Base-by-base conservation (phyloP, 1,140 invertebrate genomes). In the Drosophila aff. region DNA sequence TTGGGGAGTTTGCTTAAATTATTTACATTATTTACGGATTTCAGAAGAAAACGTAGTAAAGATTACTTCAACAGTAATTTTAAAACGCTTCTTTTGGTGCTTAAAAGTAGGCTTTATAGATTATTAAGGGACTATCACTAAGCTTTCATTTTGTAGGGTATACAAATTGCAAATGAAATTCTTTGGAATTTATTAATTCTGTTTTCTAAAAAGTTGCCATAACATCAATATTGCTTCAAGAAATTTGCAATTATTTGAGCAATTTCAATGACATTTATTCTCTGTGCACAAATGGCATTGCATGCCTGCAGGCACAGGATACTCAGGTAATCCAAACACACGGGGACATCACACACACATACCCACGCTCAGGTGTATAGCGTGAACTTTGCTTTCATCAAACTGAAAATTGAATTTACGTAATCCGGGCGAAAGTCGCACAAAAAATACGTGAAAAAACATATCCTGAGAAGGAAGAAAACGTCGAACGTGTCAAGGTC, bases 371-470 rank as follows among this genome's bases (percentile, higher is more conserved):
- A 31, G 28, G 46, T 33, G 41, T 62, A 43, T 68, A 53, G 36
- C 50, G 36, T 64, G 64, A 89, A 82, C 73, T 83, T 89, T 82
- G 74, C 84, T 89, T 83, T 87, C 84, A 81, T 89, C 84, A 89
- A 87, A 89, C 73, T 81, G 77, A 75, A 87, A 87, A 87, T 87
- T 87, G 84, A 87, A 87, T 87, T 87, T 89, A 87, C 84, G 85
- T 87, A 87, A 87, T 69, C 81, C 77, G 49, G 60, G 62, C 62
- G 77, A 87, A 87, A 87, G 83, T 87, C 76, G 66, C 71, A 74
- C 77, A 74, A 63, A 63, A 78, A 68, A 63, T 61, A 68, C 41
- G 59, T 66, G 31, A 40, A 44, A 47, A 46, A 18, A 73, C 13
- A 50, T 21, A 73, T 2, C 23, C 40, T n/a, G 47, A 46, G 23